Evolutionary conservation across 2,888 invertebrate species (phyloP), one percentile per base, ranked within the genome.

Genomic region (Macaria notata): DNA sequence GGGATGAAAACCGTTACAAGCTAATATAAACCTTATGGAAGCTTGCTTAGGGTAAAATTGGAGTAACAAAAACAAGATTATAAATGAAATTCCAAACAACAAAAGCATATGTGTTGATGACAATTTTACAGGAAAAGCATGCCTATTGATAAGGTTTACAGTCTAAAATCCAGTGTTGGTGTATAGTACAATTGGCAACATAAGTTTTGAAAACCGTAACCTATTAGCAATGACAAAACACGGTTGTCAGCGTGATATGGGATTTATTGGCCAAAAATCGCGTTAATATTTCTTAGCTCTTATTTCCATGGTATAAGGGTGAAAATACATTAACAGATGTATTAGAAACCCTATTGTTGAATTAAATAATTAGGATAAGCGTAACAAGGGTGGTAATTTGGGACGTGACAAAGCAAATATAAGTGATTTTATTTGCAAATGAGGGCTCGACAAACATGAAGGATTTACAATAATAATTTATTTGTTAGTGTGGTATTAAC

Each of bases 161-260:
- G 33, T 36, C 33, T 7, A 6, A 36, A 36, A 36, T 36, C 7
- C 5, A 6, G 4, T 36, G 33, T 2, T 6, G 7, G 3, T 36
- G 33, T 4, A 36, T 6, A 36, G 33, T 36, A 7, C 33, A 7
- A 74, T 67, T 68, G 69, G 66, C 76, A 76, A 75, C 82, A 80
- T 78, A 81, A 68, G 78, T 79, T 83, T 81, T 75, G 76, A 82
- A 78, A 83, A 75, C 80, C 80, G 81, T 79, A 73, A 78, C 82
- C 84, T 84, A 86, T 85, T 86, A 86, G 78, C 81, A 82, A 68
- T 83, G 84, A 84, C 84, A 86, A 80, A 84, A 83, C 83, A 87
- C 84, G 88, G 82, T 80, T 88, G 88, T 87, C 86, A 86, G 68
- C 80, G 71, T 83, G 84, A 86, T 82, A 68, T 63, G 69, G 77